Base-by-base conservation (phyloP, 2,888 invertebrate genomes). In the Drosophila vallismaia region DNA sequence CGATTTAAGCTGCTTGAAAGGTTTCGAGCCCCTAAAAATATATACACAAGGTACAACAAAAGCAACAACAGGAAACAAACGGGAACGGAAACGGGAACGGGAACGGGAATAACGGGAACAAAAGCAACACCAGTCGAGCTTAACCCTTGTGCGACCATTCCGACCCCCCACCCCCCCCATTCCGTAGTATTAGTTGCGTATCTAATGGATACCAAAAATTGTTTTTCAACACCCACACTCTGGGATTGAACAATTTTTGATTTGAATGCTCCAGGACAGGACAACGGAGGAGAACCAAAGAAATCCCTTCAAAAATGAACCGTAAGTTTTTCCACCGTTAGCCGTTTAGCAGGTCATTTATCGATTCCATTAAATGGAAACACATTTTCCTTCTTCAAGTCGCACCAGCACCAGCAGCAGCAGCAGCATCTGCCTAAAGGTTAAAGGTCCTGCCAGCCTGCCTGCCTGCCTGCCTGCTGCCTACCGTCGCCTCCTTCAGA, bases 21-120 rank as follows among this genome's bases (percentile, higher is more conserved):
- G 82, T 82, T 86, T 77, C 68, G 76, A 71, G 75, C 76, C 74
- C 77, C 84, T 83, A 83, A 83, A 82, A 86, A 83, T 86, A 82
- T 72, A 62, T 75, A 83, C 75, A 86, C 69, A 79, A 86, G 63
- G 50, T 51, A 19, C 19, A 19, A 19, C 19, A 19, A 19, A 19
- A 19, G 19, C 19, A 19, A 19, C 19, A 19, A 19, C 19, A 19
- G 19, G 19, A 19, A 19, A 19, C 19, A 19, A 14, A 19, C 19
- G 19, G 19, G 19, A 19, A 19, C 19, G n/a, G n/a, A 19, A 19
- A 19, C 19, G 19, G 19, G 19, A 19, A 19, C 19, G 19, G 19
- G 1, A 19, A 19, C 19, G n/a, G n/a, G n/a, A n/a, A n/a, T n/a
- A n/a, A n/a, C n/a, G n/a, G n/a, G n/a, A 19, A 19, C 1, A 19